Evolutionary conservation across 2,113 vertebrate genomes (phyloP).

Genomic region (Pantherophis guttatus): DNA sequence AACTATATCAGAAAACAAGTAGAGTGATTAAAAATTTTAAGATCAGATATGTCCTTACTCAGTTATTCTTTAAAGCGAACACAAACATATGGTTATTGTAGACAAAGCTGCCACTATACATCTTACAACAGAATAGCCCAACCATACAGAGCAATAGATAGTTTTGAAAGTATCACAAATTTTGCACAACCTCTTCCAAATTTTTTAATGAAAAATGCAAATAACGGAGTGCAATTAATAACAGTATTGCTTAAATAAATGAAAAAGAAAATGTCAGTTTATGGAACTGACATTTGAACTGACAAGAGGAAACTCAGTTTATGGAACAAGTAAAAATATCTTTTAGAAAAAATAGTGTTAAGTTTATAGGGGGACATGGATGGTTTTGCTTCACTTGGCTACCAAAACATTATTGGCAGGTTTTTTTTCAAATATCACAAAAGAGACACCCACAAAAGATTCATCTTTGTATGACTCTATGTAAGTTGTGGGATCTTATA

Average conservation of each 20-base stretch:
- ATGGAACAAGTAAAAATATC: background rate
- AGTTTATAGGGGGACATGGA: background rate
- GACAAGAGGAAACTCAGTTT: background rate
- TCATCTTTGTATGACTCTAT: background rate
- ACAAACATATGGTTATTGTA: background rate
- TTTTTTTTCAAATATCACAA: background rate
- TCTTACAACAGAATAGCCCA: background rate
- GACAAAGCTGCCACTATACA: background rate
- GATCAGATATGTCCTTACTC: background rate
- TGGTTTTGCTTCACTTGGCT: background rate
- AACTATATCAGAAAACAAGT: background rate
- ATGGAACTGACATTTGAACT: background rate
- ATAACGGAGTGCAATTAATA: background rate
- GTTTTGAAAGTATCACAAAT: background rate
- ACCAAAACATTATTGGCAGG: background rate
- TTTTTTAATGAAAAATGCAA: background rate
- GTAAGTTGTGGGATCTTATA: background rate
- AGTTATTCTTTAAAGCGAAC: background rate
- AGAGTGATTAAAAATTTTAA: background rate
- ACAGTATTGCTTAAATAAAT: too few species aligned
- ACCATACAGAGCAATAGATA: background rate
- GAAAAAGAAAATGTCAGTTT: background rate
- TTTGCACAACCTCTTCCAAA: background rate
- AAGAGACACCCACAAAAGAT: background rate
- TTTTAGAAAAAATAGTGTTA: background rate